Base-by-base conservation (phyloP, 2,797 vertebrate species). In the Nannoperca obscura region DNA sequence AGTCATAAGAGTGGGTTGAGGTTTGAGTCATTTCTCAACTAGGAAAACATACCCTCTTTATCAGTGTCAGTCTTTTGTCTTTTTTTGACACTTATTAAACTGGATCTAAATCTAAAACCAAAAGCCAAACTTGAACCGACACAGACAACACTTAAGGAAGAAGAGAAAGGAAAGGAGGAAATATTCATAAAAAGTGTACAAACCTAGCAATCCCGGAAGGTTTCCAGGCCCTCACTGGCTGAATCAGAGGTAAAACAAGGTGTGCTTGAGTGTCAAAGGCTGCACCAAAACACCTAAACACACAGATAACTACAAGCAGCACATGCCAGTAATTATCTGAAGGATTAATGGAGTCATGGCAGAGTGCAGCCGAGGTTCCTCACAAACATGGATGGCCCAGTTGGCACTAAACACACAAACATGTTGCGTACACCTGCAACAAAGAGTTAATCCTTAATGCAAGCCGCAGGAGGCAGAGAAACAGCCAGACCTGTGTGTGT, bases 401-500 rank as follows among this genome's bases (percentile, higher is more conserved):
- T 89, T 89, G 87, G 87, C 88, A 46, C 27, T n/a, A 42, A 86
- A 78, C 80, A 74, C 72, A 61, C 79, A 74, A 75, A 88, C 87
- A 82, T 79, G 87, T 66, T 79, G 83, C 32, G 81, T 73, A 71
- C 82, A 91, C 78, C 84, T 88, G 87, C 36, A 80, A 87, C 62
- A 80, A 80, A 69, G 69, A 76, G 70, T 74, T 82, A 72, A 92
- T 89, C 88, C 46, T 67, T 79, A 75, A 85, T 83, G 65, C 73
- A 83, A 83, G 46, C 76, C 80, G 79, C 74, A 69, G 71, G 67
- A 75, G 68, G 42, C 55, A 38, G 71, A 68, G 52, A 61, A 38
- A 53, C 62, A 58, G 22, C 64, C 34, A 44, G 30, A 46, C 14
- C 7, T 8, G 32, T 14, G 49, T 38, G 17, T 65, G 20, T 65